phyloP scores from a whole-genome alignment of 35 echinoderm and acorn worm species.

The Strongylocentrotus purpuratus region DNA sequence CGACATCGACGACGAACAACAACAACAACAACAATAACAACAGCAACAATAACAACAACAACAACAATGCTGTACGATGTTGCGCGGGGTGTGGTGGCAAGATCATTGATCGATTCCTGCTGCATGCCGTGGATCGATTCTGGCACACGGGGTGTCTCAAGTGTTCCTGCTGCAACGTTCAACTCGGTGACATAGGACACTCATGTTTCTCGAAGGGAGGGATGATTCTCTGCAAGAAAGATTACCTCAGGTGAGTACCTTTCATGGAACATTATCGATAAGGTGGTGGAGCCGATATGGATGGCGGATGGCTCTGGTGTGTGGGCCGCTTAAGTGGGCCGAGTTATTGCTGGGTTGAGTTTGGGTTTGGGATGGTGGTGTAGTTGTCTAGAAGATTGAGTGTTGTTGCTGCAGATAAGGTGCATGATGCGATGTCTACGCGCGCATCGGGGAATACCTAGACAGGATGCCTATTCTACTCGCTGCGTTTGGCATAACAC shows the following conservation, averaged over 20 bases:
- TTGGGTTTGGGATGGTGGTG: not conserved
- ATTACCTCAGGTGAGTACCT: conserved; percentile 93
- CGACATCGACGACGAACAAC: conserved; percentile 31
- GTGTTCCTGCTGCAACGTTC: conserved; percentile 89
- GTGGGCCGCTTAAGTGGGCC: not conserved
- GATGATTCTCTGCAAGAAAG: conserved; percentile 99
- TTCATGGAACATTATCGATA: not conserved
- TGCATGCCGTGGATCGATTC: conserved; percentile 92
- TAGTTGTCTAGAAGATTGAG: not conserved
- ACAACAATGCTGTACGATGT: conserved; percentile 78
- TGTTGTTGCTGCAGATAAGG: not conserved
- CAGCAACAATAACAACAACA: conserved; percentile 61
- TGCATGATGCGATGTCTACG: not conserved
- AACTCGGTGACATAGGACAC: conserved; percentile 85
- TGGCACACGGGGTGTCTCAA: conserved; percentile 99
- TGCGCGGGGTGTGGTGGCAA: conserved; percentile 96
- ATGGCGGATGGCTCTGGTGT: not conserved
- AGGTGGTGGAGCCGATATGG: not conserved
- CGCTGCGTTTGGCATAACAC: no score
- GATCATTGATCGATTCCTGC: conserved; percentile 93
- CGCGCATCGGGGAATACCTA: no score
- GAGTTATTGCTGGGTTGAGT: not conserved
- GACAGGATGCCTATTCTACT: not conserved
- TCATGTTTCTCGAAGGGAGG: conserved; percentile 95
- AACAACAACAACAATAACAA: conserved; percentile 60